Base-by-base conservation (phyloP, 2,113 vertebrate genomes). In the Malaclemys terrapin region DNA sequence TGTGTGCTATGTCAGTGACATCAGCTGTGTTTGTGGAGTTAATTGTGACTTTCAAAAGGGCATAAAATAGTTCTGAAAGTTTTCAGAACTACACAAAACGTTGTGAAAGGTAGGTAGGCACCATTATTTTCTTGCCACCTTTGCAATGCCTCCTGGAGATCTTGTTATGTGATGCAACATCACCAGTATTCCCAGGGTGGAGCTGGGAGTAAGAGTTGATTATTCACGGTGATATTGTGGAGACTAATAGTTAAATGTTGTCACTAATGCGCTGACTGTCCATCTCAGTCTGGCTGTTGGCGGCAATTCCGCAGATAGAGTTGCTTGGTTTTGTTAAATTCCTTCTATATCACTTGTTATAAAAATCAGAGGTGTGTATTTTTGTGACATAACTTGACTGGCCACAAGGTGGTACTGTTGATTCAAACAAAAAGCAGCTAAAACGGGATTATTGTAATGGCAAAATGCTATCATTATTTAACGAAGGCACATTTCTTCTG, bases 331-430 rank as follows among this genome's bases (percentile, higher is more conserved):
- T 27, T 80, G 22, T 92, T 90, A 78, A 96, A 87, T 9, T 91
- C 10, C 0, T 5, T 89, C 5, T 88, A 49, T 84, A 85, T 91
- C 65, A 17, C 52, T 85, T 88, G 83, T 17, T 12, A 80, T 93
- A 59, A 47, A 94, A 91, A 93, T 85, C 45, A 31, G 11, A 47
- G 89, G 17, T 14, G 10, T 2, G 52, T 42, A 49, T 62, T 96
- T 84, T 91, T 54, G 86, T 95, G 25, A 2, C 89, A 96, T 92
- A 95, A 91, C 80, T 82, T 89, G 53, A 88, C 45, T 96, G 88
- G 90, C 96, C 95, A 97, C 95, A 94, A 96, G 95, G 76, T 98
- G 96, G 96, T 97, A 91, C 85, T 97, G 56, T 96, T 97, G 91
- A n/a, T 91, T 90, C 94, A 95, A 88, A 62, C 12, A 90, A 94